Conservation (phyloP, 2,888 invertebrate species). For the Minunthozetes semirufus region DNA sequence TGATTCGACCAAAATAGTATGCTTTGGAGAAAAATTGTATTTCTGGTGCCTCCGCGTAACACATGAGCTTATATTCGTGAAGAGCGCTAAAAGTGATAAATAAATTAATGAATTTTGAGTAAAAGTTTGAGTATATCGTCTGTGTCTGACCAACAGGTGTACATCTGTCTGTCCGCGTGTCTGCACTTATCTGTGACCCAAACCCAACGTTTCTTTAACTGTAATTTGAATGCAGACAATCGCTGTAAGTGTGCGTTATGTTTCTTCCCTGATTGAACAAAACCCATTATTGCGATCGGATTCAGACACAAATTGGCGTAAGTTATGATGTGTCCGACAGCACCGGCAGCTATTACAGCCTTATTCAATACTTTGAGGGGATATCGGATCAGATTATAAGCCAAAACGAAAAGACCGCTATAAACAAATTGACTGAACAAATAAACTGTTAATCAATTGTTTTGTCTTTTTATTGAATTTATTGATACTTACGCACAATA, state of each 20-base stretch:
- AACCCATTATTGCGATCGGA: neutral
- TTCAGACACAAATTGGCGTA: constrained; percentile 2
- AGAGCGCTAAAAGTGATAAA: neutral
- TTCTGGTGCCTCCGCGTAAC: neutral
- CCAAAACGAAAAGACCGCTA: neutral
- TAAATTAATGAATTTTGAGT: neutral
- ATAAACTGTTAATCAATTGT: neutral
- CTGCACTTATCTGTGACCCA: neutral
- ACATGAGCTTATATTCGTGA: neutral
- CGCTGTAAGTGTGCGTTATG: neutral
- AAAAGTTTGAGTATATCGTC: neutral
- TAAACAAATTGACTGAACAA: constrained; percentile 20
- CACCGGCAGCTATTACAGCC: neutral
- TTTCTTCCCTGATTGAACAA: neutral
- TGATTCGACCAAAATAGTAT: neutral
- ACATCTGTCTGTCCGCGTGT: neutral
- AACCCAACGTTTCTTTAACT: neutral
- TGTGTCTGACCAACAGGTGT: constrained; percentile 8
- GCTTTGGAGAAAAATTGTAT: neutral
- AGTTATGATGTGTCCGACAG: neutral
- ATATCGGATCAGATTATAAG: neutral
- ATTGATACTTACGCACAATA: neutral
- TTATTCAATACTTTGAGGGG: neutral
- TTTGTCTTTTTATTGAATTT: neutral
- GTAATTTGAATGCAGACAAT: neutral